Percentiles rank a stretch among this genome's conserved stretches.
These are phyloP conservation scores for Alectura lathami DNA, from an alignment of 2,113 vertebrate species.

Conservation along the genomic window DNA sequence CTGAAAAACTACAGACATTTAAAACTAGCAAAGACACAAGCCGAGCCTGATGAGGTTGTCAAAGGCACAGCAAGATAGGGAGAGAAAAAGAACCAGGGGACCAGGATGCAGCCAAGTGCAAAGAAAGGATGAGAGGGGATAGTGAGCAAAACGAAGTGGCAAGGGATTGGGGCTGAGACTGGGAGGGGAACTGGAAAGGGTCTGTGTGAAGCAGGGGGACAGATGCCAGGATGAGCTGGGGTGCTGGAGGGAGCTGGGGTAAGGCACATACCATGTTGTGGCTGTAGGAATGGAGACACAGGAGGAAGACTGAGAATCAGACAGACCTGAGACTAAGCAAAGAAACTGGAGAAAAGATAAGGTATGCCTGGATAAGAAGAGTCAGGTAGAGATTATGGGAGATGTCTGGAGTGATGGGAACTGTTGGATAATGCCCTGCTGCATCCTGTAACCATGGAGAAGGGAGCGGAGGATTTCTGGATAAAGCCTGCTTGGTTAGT, in stretches of 20 bases:
- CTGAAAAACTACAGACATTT: background rate
- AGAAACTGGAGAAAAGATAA: background rate
- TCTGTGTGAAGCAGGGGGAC: background rate
- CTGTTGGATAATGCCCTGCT: background rate
- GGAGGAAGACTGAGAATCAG: background rate
- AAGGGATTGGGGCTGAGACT: background rate
- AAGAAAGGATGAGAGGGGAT: background rate
- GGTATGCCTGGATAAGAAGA: background rate
- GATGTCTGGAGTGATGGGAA: background rate
- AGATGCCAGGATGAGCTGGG: background rate
- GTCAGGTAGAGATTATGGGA: background rate
- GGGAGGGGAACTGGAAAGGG: background rate
- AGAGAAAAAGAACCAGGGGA: background rate
- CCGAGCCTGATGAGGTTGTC: background rate
- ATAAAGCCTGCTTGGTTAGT: background rate
- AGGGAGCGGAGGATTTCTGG: background rate
- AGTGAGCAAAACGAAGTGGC: background rate
- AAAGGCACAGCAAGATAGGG: background rate
- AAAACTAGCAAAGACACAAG: background rate
- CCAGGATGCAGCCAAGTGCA: background rate
- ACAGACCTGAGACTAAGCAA: background rate
- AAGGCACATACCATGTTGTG: accelerated
- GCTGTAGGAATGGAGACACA: background rate
- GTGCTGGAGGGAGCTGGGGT: background rate
- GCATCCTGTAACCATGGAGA: background rate